Evolutionary conservation across 2,888 invertebrate genomes (phyloP).

Genomic region (Dynastes maya): DNA sequence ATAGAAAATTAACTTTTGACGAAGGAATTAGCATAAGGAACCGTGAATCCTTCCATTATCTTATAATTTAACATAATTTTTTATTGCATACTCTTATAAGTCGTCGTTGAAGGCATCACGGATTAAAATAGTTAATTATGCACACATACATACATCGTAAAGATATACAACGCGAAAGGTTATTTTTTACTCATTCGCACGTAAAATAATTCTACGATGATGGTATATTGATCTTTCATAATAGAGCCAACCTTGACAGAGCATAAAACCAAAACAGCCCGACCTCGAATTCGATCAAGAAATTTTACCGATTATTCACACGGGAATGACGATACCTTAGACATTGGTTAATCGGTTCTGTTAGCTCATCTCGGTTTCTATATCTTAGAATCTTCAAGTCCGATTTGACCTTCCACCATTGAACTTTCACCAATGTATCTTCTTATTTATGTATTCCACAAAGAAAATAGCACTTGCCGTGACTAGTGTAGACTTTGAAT

Average conservation of each 20-base stretch:
- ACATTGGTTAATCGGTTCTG: constrained; percentile 11
- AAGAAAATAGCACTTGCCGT: constrained; percentile 8
- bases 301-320: constrained; percentile 46
- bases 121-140: constrained; percentile 16
- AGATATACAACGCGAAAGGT: constrained; percentile 18
- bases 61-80: neutral
- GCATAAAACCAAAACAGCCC: constrained; percentile 11
- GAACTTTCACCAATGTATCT: constrained; percentile 29
- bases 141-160: neutral
- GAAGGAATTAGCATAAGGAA: neutral
- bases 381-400: constrained; percentile 10
- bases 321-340: constrained; percentile 34
- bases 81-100: too few species aligned
- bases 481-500: neutral
- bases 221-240: constrained; percentile 19
- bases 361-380: constrained; percentile 32
- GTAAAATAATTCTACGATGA: constrained; percentile 31
- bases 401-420: constrained; percentile 34
- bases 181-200: constrained; percentile 14
- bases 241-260: constrained; percentile 35
- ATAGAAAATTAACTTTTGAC: constrained; percentile 1
- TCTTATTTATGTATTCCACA: constrained; percentile 31
- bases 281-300: constrained; percentile 44
- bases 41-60: neutral
- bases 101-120: neutral